Evolutionary conservation across 2,797 vertebrate genomes (phyloP), one percentile per base, ranked within the genome.

Genomic region (Telmatherina bonti): DNA sequence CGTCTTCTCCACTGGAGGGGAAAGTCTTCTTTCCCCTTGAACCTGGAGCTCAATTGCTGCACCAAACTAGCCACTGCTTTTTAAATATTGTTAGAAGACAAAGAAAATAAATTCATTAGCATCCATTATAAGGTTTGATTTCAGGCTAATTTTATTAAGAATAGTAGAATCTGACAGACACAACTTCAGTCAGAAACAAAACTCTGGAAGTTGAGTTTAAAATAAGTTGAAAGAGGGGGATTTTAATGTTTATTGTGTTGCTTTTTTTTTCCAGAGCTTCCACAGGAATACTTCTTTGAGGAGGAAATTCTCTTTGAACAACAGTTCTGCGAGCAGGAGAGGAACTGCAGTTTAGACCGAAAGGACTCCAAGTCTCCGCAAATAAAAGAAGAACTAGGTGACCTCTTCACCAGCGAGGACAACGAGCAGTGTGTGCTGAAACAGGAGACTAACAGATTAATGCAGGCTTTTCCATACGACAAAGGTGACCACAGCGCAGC

Each of bases 381-480:
- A 18, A 52, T 72, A 13, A 78, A 72, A 64, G 49, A 71, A 41
- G 78, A 80, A 41, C 36, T 45, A 18, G 55, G 55, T n/a, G 71
- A 81, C n/a, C 4, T 57, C 1, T 62, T 38, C 36, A 55, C 36
- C 26, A 33, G 54, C 58, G 63, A 31, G 12, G 54, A 53, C 4
- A 24, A 18, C 52, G 64, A 75, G 31, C 68, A 56, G 18, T 36
- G 67, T 26, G 20, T 38, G 12, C 13, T 58, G 5, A 61, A 72
- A 33, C 63, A 75, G 56, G 64, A 72, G 33, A 35, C 41, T 1
- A 67, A 79, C 7, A 12, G 1, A 5, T 36, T 57, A n/a, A 22
- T 65, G 13, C 43, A 31, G 11, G 31, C 41, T 53, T 15, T 45
- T 20, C 22, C 41, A n/a, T 59, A 2, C 9, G 24, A 30, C n/a